Conservation (phyloP, 2,113 vertebrate genomes). For the Spizaetus ornatus region DNA sequence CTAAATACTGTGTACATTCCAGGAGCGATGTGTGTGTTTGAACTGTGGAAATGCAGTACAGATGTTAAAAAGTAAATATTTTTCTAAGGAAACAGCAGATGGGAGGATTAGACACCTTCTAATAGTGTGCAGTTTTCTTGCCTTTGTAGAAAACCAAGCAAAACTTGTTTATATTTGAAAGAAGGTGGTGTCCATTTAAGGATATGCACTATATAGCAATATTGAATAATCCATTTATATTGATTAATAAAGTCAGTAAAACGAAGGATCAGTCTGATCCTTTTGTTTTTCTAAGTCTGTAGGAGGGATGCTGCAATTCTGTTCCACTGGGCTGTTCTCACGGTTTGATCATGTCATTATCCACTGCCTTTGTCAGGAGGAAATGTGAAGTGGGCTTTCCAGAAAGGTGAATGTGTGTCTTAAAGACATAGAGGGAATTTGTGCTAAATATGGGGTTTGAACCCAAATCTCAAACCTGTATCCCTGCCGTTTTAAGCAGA, state of each 20-base stretch:
- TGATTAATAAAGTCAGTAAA: neutral
- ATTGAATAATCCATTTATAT: neutral
- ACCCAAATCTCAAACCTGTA: neutral
- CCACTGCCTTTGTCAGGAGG: neutral
- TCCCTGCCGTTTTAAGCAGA: neutral
- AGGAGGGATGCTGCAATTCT: neutral
- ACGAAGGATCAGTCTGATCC: neutral
- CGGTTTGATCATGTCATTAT: neutral
- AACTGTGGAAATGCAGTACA: slow-evolving; percentile 66
- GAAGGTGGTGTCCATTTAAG: neutral
- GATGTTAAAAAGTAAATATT: slow-evolving; percentile 80
- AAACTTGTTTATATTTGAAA: slow-evolving; percentile 27
- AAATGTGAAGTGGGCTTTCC: neutral
- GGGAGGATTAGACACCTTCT: slow-evolving; percentile 68
- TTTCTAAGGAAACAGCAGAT: slow-evolving; percentile 62
- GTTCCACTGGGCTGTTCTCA: neutral
- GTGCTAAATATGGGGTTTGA: neutral
- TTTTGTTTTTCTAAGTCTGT: neutral
- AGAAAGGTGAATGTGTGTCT: neutral
- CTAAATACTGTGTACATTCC: slow-evolving; percentile 63
- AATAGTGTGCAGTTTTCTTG: slow-evolving; percentile 38
- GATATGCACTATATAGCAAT: neutral
- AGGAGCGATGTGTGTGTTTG: slow-evolving; percentile 67
- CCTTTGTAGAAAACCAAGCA: slow-evolving; percentile 45
- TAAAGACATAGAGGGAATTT: neutral